Conservation (phyloP, 2,888 invertebrate species). For the Himalopsyche anomala region DNA sequence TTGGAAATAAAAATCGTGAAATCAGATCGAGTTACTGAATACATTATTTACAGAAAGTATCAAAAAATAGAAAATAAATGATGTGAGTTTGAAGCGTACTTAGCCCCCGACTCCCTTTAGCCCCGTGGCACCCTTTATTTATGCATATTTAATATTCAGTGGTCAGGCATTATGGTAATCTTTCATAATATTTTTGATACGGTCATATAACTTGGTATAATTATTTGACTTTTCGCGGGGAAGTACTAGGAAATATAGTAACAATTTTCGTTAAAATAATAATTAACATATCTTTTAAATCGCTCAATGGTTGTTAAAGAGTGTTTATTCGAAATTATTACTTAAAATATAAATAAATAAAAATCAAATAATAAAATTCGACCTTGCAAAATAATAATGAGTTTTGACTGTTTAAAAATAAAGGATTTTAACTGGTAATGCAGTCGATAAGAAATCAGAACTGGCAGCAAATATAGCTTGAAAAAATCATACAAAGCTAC, state of each 20-base stretch:
- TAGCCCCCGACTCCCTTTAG: slow-evolving; percentile 24
- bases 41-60: slow-evolving; percentile 28
- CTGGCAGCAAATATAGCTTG: no score
- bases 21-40: slow-evolving; percentile 13
- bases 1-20: slow-evolving; percentile 25
- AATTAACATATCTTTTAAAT: background rate
- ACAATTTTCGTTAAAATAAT: background rate
- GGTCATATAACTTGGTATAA: slow-evolving; percentile 67
- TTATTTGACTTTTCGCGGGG: slow-evolving; percentile 63
- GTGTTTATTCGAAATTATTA: no score
- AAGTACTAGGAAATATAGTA: slow-evolving; percentile 44
- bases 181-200: slow-evolving; percentile 75
- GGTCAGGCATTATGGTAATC: slow-evolving; percentile 75
- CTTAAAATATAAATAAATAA: no score
- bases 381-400: no score
- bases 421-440: no score
- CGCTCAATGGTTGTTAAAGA: no score
- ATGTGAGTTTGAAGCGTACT: slow-evolving; percentile 41
- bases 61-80: slow-evolving; percentile 42
- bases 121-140: slow-evolving; percentile 51
- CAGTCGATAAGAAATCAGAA: no score
- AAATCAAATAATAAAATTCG: no score
- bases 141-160: slow-evolving; percentile 72
- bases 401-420: no score
- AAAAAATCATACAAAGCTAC: background rate